Percentiles rank a stretch among this genome's conserved stretches.
These are phyloP conservation scores for Anomalospiza imberbis DNA, from an alignment of 2,797 vertebrate species.

Conservation along the genomic window DNA sequence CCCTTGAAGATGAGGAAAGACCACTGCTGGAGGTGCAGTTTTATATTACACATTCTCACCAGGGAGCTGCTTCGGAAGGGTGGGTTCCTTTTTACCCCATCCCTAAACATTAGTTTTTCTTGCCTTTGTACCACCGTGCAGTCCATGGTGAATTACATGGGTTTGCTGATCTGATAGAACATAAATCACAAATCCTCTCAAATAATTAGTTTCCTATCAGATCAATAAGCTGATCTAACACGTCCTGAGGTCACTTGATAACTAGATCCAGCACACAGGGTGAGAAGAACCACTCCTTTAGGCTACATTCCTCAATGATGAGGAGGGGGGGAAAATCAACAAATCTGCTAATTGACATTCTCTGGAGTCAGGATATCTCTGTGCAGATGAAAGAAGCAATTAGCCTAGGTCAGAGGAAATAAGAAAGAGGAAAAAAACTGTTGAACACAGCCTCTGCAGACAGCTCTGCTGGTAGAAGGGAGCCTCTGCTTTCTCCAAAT, in stretches of 20 bases:
- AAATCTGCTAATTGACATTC: rapidly evolving
- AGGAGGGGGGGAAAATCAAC: neutral
- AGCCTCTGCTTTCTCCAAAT: neutral
- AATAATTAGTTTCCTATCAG: neutral
- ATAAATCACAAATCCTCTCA: neutral
- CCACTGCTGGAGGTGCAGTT: neutral
- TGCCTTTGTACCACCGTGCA: neutral
- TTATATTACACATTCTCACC: neutral
- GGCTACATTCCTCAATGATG: neutral
- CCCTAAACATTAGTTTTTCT: neutral
- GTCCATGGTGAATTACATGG: neutral
- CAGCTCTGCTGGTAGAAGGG: neutral
- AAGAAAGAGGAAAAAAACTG: neutral
- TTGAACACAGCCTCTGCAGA: neutral
- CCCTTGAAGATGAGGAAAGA: neutral
- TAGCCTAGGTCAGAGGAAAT: conserved; percentile 23
- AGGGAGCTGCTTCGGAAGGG: neutral
- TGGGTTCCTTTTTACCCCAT: neutral
- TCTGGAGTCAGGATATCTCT: conserved; percentile 1
- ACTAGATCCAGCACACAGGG: neutral
- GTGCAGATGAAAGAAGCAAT: conserved; percentile 6
- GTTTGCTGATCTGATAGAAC: neutral
- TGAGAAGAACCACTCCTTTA: neutral
- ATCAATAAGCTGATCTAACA: neutral
- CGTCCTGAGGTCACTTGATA: neutral